phyloP scores from a whole-genome alignment of 2,888 invertebrate genomes.

The Amphipoea oculea region DNA sequence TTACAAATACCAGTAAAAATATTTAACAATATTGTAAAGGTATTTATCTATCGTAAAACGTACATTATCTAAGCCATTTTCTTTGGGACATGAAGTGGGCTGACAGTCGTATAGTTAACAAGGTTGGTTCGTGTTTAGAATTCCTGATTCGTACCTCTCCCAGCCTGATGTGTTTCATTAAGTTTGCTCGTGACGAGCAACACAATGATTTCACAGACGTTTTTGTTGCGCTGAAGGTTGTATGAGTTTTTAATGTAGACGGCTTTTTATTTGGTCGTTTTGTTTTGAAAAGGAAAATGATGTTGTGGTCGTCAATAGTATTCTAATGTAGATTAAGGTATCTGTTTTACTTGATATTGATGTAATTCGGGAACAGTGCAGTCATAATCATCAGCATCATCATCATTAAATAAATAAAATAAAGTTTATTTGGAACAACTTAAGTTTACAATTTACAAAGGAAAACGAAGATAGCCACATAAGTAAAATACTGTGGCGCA shows the following conservation, averaged over 20 bases:
- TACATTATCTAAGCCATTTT: conserved; percentile 68
- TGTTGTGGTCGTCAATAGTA: neutral
- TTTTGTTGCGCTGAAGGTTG: conserved; percentile 44
- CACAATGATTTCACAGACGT: conserved; percentile 63
- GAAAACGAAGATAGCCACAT: no score
- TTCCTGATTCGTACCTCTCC: conserved; percentile 65
- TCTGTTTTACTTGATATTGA: neutral
- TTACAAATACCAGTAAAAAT: neutral
- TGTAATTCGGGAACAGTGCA: no score
- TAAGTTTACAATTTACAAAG: no score
- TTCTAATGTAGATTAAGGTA: neutral
- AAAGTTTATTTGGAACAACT: no score
- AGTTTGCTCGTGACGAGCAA: conserved; percentile 66
- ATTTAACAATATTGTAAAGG: conserved; percentile 33
- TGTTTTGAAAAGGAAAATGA: neutral
- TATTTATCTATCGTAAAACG: conserved; percentile 53
- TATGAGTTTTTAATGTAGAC: conserved; percentile 36
- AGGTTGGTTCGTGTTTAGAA: conserved; percentile 71
- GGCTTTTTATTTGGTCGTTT: conserved; percentile 16
- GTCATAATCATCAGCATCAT: no score
- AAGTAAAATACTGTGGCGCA: no score
- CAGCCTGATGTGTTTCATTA: conserved; percentile 75
- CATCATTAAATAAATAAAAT: no score
- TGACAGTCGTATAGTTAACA: conserved; percentile 72
- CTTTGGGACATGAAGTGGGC: conserved; percentile 68